Conservation (phyloP, 2,888 invertebrate species). For the Acronicta psi region DNA sequence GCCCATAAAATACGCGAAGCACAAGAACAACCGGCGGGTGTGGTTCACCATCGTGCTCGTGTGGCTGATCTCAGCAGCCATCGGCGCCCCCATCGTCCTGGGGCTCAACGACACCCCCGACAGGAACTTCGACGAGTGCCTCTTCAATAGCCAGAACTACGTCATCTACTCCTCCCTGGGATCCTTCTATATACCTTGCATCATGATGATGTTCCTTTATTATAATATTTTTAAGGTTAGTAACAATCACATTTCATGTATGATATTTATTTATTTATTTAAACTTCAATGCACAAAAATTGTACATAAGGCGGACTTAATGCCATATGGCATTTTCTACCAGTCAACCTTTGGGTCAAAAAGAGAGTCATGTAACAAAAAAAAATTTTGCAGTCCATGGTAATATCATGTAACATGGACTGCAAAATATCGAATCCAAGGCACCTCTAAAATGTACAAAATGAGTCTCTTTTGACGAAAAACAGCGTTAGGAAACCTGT, state of each 20-base stretch:
- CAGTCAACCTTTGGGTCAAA: no score
- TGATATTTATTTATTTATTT: no score
- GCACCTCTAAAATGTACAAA: no score
- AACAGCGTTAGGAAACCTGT: no score
- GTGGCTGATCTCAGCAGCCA: constrained; percentile 97
- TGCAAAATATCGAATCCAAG: no score
- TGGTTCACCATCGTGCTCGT: constrained; percentile 98
- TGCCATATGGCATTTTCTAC: no score
- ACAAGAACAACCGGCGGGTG: constrained; percentile 98
- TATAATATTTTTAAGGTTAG: constrained; percentile 98
- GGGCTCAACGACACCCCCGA: constrained; percentile 98
- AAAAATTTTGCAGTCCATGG: no score
- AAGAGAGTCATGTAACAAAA: no score
- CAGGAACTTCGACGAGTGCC: constrained; percentile 94
- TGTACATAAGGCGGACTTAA: no score
- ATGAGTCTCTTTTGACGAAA: no score
- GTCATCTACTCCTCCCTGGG: constrained; percentile 99
- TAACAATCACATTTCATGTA: constrained; percentile 29
- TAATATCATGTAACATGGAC: no score
- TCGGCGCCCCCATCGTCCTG: constrained; percentile 98
- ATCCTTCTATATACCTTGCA: constrained; percentile 99
- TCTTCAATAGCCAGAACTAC: constrained; percentile 99
- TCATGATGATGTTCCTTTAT: constrained; percentile 99
- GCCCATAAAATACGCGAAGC: constrained; percentile 99
- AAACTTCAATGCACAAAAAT: no score